Evolutionary conservation across 37 sponge, comb jelly and placozoan genomes (phyloP), one percentile per base, ranked within the genome.

Genomic region (Mnemiopsis leidyi): DNA sequence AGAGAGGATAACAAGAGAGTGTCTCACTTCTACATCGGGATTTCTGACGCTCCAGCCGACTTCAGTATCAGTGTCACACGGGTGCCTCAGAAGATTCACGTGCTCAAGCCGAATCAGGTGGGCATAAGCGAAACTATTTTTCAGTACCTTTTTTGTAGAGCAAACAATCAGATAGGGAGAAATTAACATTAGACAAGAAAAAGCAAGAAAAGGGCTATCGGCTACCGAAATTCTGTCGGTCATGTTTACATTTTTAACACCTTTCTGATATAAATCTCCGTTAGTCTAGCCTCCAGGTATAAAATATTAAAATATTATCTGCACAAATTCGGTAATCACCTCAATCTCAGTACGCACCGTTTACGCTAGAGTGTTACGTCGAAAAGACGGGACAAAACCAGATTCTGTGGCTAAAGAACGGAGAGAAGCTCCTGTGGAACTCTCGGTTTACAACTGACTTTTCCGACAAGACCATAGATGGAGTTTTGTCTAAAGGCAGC

Each of bases 391-490:
- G 30, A 5, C 25, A 29, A 25, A 71, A 71, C n/a, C 75, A 71
- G 75, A 71, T 71, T 71, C 25, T 71, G 7, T 71, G 75, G 75
- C 75, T 71, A 28, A 71, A 71, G 75, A 28, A 71, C 30, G 75
- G 75, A 29, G 75, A 71, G 5, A 29, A n/a, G 25, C 7, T 71
- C 3, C 2, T 23, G n/a, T 71, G 30, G 25, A 71, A 71, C 75
- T 3, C 30, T 71, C 25, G 30, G 75, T 71, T 71, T 13, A 48
- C 61, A 5, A 48, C 61, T 23, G 75, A 29, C 20, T 71, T 23
- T 18, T 71, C 30, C 21, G 75, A 71, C 13, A 48, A 48, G 61
- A 13, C 5, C 9, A 48, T 48, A 5, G 61, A 48, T 48, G 61
- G 61, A 13, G 61, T 48, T 13, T 18, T 48, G 61, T 48, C 61